Conservation (phyloP, 2,888 invertebrate species). For the Cheilosia pagana region DNA sequence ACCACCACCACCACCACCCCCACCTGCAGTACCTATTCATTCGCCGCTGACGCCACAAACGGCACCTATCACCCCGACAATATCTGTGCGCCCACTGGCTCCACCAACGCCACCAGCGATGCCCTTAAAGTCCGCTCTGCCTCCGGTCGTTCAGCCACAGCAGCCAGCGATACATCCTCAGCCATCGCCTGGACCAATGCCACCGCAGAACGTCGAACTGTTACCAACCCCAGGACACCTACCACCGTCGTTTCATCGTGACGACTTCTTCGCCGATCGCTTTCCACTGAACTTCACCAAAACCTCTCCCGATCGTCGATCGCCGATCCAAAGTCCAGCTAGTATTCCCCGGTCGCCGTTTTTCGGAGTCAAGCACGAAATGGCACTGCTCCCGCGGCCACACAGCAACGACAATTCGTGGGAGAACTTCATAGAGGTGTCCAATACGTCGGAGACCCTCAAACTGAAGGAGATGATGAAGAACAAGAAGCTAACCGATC, state of each 20-base stretch:
- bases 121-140: conserved; percentile 82
- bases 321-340: conserved; percentile 82
- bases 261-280: conserved; percentile 81
- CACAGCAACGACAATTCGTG: conserved; percentile 97
- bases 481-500: conserved; percentile 97
- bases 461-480: conserved; percentile 98
- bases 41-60: conserved; percentile 65
- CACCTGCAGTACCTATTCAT: conserved; percentile 22
- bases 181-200: conserved; percentile 84
- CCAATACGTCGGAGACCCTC: conserved; percentile 94
- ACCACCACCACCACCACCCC: conserved; percentile 57
- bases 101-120: conserved; percentile 72
- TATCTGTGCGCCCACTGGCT: conserved; percentile 76
- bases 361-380: conserved; percentile 83
- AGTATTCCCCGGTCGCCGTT: conserved; percentile 82
- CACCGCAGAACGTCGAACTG: conserved; percentile 83
- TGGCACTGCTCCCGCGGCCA: conserved; percentile 88
- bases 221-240: conserved; percentile 81
- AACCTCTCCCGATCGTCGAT: conserved; percentile 82
- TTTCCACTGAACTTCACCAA: conserved; percentile 81
- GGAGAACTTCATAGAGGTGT: conserved; percentile 98
- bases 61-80: conserved; percentile 52
- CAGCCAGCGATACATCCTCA: conserved; percentile 81
- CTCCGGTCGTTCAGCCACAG: conserved; percentile 83
- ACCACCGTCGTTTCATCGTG: conserved; percentile 81